These are phyloP conservation scores for Toxonevra muliebris DNA, from an alignment of 2,888 invertebrate genomes.

Conservation along the genomic window DNA sequence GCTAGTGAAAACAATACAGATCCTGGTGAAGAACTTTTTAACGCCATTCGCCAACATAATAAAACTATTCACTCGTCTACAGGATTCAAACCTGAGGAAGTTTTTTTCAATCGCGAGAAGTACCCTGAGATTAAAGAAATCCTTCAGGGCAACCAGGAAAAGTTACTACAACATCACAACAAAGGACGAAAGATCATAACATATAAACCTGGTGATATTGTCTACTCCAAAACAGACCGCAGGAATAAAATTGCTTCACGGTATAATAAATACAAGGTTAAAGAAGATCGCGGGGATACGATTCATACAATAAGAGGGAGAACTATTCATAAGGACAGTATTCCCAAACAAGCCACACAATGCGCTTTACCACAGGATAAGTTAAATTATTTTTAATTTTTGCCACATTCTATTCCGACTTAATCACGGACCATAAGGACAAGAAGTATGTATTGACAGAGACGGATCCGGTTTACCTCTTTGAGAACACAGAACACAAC, in stretches of 20 bases:
- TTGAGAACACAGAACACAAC: too few relatives aligned
- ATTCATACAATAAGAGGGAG: background rate
- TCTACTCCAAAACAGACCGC: background rate
- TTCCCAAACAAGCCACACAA: background rate
- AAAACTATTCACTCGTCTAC: constrained; percentile 5
- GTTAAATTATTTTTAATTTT: background rate
- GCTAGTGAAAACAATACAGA: background rate
- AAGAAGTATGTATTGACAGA: constrained; percentile 5
- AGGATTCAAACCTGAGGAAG: constrained; percentile 6
- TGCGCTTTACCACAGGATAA: background rate
- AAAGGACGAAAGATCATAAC: too few relatives aligned
- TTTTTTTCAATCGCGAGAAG: constrained; percentile 10
- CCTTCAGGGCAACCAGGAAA: background rate
- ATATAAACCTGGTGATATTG: too few relatives aligned
- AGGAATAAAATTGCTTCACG: background rate
- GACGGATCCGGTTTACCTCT: too few relatives aligned
- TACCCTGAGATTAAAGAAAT: constrained; percentile 1
- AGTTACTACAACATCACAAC: constrained; percentile 9
- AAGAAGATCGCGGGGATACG: constrained; percentile 5
- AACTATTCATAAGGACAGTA: background rate
- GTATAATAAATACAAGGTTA: background rate
- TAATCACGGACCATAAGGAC: background rate
- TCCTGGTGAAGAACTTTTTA: constrained; percentile 3
- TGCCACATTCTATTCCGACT: too few relatives aligned
- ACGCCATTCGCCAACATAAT: background rate